Conservation (phyloP, 2,113 vertebrate species). For the Excalfactoria chinensis region DNA sequence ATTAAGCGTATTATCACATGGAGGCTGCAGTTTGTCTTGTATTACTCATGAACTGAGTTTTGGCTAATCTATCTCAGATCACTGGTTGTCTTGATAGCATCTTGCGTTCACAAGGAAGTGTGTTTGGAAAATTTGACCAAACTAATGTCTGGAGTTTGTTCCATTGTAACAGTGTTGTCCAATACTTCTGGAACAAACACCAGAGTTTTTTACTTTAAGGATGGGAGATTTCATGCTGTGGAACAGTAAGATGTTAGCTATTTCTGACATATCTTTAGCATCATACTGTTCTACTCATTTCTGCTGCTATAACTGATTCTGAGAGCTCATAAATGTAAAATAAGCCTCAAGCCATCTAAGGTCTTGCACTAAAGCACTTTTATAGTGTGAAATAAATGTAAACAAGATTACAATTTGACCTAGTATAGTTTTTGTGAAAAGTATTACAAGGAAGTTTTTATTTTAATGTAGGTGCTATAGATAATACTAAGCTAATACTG, state of each 20-base stretch:
- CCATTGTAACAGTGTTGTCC: not conserved
- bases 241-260: not conserved
- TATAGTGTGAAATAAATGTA: not conserved
- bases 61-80: not conserved
- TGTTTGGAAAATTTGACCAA: not conserved
- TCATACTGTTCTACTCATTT: not conserved
- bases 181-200: not conserved
- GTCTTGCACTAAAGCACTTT: not conserved
- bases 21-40: not conserved
- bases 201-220: not conserved
- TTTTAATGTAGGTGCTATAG: not conserved
- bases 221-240: not conserved
- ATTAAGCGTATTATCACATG: not conserved
- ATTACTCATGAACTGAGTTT: not conserved
- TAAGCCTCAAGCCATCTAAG: not conserved
- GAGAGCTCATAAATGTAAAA: not conserved
- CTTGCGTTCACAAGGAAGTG: not conserved
- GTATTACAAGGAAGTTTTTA: not conserved
- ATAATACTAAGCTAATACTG: not conserved
- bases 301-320: not conserved
- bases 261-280: not conserved
- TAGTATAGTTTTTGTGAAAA: not conserved
- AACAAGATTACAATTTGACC: not conserved
- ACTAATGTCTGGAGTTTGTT: not conserved
- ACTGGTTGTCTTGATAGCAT: not conserved